Percentiles rank a stretch among this genome's conserved stretches.
Conservation (phyloP, 2,797 vertebrate species). For the Orestias chungarensis region DNA sequence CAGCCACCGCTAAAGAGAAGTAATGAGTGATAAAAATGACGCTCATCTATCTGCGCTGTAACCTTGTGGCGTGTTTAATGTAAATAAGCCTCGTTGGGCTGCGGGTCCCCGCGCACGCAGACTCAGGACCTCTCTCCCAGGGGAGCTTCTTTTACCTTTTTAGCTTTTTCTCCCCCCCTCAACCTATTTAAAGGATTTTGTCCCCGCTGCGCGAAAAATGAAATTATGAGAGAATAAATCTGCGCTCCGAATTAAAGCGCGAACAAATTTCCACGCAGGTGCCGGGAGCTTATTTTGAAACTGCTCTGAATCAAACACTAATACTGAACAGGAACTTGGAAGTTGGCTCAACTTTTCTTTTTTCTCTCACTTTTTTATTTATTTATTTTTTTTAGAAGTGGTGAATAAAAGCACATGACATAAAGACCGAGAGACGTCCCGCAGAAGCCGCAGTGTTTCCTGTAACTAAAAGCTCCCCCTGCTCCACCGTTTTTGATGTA, state of each 20-base stretch:
- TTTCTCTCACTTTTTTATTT: conserved; percentile 76
- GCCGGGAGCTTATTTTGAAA: conserved; percentile 40
- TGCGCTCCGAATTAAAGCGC: conserved; percentile 63
- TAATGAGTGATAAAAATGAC: conserved; percentile 98
- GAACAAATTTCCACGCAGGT: conserved; percentile 79
- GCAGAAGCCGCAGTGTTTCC: conserved; percentile 58
- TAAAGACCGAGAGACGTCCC: conserved; percentile 38
- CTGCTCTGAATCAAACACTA: conserved; percentile 51
- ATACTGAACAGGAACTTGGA: conserved; percentile 85
- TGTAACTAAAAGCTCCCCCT: conserved; percentile 78
- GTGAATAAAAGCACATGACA: conserved; percentile 48
- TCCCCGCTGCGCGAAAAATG: conserved; percentile 87
- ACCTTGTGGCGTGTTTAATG: conserved; percentile 99
- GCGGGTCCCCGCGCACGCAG: conserved; percentile 91
- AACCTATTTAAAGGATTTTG: conserved; percentile 86
- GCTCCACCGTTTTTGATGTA: conserved; percentile 82
- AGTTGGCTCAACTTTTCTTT: conserved; percentile 88
- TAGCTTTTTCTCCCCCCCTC: not conserved
- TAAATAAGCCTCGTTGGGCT: conserved; percentile 99
- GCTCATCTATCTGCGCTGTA: conserved; percentile 98
- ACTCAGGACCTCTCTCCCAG: conserved; percentile 88
- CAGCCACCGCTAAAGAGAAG: conserved; percentile 95
- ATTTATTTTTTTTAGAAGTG: conserved; percentile 15
- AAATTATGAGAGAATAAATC: conserved; percentile 93
- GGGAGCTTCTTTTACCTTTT: conserved; percentile 82